Percentiles rank a stretch among this genome's conserved stretches.
These are phyloP conservation scores for Myotis myotis DNA, from an alignment of 2,797 vertebrate genomes.

Conservation along the genomic window DNA sequence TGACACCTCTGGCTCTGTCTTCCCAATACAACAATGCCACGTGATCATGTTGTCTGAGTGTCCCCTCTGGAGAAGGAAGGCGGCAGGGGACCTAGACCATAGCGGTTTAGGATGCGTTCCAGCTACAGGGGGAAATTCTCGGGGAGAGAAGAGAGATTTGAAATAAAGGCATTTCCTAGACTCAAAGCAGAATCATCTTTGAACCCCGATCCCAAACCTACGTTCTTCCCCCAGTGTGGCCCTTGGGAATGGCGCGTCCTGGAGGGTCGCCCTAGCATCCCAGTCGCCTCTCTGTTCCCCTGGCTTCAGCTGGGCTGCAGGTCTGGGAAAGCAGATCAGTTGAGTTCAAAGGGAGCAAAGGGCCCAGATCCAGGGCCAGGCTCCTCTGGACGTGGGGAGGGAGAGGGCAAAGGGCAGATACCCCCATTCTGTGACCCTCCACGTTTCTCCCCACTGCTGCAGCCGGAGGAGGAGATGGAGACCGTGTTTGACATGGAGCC, in stretches of 20 bases:
- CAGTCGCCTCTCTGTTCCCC: background rate
- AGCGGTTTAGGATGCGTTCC: background rate
- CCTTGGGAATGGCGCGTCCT: background rate
- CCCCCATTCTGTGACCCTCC: background rate
- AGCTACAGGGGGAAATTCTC: background rate
- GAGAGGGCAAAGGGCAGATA: background rate
- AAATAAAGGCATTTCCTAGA: background rate
- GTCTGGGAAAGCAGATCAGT: background rate
- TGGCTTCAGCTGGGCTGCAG: background rate
- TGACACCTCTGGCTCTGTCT: background rate
- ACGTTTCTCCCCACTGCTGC: slow-evolving; percentile 77
- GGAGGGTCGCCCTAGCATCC: background rate
- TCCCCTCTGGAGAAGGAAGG: background rate
- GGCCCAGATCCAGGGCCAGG: background rate
- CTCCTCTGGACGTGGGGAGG: background rate
- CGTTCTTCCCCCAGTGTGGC: background rate
- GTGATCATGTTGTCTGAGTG: background rate
- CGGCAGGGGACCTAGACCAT: too few relatives aligned
- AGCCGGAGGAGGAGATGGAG: slow-evolving; percentile 91
- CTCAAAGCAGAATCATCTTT: background rate
- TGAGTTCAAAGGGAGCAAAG: background rate
- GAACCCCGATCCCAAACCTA: background rate
- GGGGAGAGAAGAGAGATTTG: background rate
- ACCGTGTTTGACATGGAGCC: slow-evolving; percentile 90
- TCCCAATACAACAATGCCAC: background rate